Conservation (phyloP, 2,888 invertebrate species). For the Epistrophe eligans region DNA sequence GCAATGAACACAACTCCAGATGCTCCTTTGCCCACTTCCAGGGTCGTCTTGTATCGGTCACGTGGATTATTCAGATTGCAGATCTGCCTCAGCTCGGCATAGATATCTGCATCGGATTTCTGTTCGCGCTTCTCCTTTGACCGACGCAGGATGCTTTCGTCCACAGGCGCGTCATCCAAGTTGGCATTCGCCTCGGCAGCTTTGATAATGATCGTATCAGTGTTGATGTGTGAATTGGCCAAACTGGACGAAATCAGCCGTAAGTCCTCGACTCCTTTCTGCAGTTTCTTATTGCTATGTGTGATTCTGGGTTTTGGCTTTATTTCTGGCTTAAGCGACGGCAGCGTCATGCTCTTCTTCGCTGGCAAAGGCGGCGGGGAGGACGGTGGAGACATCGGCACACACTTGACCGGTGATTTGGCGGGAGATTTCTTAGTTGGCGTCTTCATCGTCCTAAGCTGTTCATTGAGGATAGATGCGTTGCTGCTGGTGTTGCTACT, state of each 20-base stretch:
- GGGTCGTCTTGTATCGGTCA: slow-evolving; percentile 90
- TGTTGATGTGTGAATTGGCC: slow-evolving; percentile 78
- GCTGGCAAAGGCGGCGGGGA: slow-evolving; percentile 83
- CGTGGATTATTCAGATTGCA: slow-evolving; percentile 93
- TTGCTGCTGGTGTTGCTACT: slow-evolving; percentile 79
- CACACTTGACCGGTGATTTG: slow-evolving; percentile 51
- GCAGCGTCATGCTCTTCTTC: slow-evolving; percentile 83
- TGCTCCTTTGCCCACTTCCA: slow-evolving; percentile 95
- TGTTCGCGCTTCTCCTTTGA: slow-evolving; percentile 83
- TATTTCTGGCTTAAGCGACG: slow-evolving; percentile 84
- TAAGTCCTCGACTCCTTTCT: slow-evolving; percentile 83
- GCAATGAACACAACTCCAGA: slow-evolving; percentile 97
- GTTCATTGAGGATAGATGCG: slow-evolving; percentile 73
- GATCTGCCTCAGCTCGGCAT: slow-evolving; percentile 90
- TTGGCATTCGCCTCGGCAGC: slow-evolving; percentile 81
- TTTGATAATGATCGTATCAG: slow-evolving; percentile 83
- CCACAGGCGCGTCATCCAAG: slow-evolving; percentile 82
- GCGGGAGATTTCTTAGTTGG: slow-evolving; percentile 33
- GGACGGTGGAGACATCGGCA: slow-evolving; percentile 46
- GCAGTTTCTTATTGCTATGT: slow-evolving; percentile 81
- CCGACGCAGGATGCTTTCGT: slow-evolving; percentile 83
- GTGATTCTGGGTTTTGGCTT: slow-evolving; percentile 85
- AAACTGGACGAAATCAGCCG: slow-evolving; percentile 78
- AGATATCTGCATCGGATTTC: slow-evolving; percentile 85
- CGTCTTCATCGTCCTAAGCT: slow-evolving; percentile 39